Conservation (phyloP, 2,113 vertebrate genomes). For the Mohoua ochrocephala region DNA sequence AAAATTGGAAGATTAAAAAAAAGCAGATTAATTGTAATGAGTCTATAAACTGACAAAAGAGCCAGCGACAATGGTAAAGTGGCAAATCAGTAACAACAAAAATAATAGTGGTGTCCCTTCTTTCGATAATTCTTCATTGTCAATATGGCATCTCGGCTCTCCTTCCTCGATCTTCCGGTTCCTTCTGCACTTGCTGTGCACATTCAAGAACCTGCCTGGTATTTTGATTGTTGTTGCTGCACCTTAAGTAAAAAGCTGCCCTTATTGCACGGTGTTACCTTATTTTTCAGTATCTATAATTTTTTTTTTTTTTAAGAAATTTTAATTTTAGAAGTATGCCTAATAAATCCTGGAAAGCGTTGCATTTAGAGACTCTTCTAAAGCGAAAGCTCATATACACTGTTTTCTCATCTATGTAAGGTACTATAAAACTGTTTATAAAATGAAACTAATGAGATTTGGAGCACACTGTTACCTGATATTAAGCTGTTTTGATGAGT, state of each 20-base stretch:
- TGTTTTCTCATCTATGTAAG: constrained; percentile 78
- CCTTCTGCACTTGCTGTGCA: not conserved
- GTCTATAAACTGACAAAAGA: constrained; percentile 57
- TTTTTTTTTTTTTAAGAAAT: not conserved
- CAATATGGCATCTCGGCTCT: constrained; percentile 49
- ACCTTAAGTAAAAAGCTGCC: constrained; percentile 39
- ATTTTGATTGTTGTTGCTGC: not conserved
- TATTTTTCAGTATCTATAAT: constrained; percentile 30
- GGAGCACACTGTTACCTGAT: constrained; percentile 88
- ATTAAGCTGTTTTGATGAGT: constrained; percentile 89
- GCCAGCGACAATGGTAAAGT: not conserved
- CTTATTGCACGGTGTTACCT: not conserved
- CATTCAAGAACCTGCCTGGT: not conserved
- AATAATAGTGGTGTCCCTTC: constrained; percentile 12
- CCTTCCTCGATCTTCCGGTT: not conserved
- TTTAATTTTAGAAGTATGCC: constrained; percentile 52
- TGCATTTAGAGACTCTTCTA: constrained; percentile 43
- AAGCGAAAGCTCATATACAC: constrained; percentile 54
- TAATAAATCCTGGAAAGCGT: constrained; percentile 36
- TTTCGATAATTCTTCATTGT: constrained; percentile 1
- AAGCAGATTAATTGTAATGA: constrained; percentile 60
- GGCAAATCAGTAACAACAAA: not conserved
- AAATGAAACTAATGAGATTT: constrained; percentile 95
- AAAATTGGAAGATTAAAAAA: constrained; percentile 57
- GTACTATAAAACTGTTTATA: constrained; percentile 91